Evolutionary conservation across 1,140 invertebrate genomes (phyloP), one percentile per base, ranked within the genome.

Genomic region (Camponotus vicinus): DNA sequence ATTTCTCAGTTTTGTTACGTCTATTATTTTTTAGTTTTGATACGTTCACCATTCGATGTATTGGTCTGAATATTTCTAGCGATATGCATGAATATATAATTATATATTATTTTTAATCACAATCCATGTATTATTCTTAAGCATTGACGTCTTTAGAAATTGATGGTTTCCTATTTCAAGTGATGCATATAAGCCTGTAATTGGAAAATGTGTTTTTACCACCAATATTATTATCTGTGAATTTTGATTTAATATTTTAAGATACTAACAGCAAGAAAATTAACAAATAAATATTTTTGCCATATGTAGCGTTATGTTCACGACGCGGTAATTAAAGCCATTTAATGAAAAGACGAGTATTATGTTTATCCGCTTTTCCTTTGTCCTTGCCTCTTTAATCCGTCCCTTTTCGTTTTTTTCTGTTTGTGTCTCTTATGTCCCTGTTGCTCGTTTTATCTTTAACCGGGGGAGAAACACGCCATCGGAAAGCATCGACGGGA

Each of bases 401-500:
- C 32, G 9, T 83, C 45, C 21, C 55, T 82, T 42, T 66, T 52
- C 32, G 57, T 83, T 64, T 42, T 71, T 57, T 73, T 86, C 66
- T 73, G 55, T 73, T 59, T 86, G 52, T 71, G 52, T 73, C 52
- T 73, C 52, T 86, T 66, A 61, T 63, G 32, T 32, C 42, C 40
- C 9, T 86, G 79, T 63, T 83, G 67, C 18, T 83, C 40, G 40
- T 83, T 83, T 83, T 83, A 83, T 83, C 79, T 83, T 83, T 73
- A 73, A 83, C 78, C 64, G 49, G 15, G 78, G 37, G 49, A 55
- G 63, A 49, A 75, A 83, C 55, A 75, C 27, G 69, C 40, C 69
- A 75, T 73, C 55, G 69, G 69, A 73, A 83, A 83, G 79, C 69
- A 67, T 61, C 59, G 59, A 59, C 45, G 76, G 40, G 37, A 49